Evolutionary conservation across 2,113 vertebrate genomes (phyloP).

Genomic region (Benitochromis conjunctus): DNA sequence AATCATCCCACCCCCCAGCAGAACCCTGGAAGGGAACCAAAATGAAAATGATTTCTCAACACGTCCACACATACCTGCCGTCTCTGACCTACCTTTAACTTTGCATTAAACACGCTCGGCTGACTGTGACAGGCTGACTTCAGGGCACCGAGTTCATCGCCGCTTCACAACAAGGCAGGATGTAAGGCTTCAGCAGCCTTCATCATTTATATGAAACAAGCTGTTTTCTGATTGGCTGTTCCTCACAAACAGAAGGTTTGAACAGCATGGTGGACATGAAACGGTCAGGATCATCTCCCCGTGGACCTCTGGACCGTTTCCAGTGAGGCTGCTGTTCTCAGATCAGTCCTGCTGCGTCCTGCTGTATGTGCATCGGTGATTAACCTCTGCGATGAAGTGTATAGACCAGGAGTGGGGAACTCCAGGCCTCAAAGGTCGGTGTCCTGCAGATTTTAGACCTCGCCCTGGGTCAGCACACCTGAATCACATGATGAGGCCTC

Average conservation of each 20-base stretch:
- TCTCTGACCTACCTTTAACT: constrained; percentile 13
- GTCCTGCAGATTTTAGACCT: neutral
- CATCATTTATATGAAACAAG: neutral
- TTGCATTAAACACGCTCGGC: constrained; percentile 1
- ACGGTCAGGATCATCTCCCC: neutral
- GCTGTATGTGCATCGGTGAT: neutral
- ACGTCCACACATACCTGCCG: neutral
- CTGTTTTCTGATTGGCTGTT: neutral
- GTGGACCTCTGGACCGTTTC: neutral
- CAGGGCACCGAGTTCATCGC: neutral
- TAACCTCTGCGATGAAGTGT: neutral
- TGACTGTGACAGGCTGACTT: neutral
- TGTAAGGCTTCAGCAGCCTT: neutral
- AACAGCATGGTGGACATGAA: neutral
- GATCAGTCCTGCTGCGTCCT: neutral
- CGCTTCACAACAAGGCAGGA: neutral
- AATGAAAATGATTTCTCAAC: neutral
- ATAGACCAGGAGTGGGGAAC: neutral
- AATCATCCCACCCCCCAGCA: neutral
- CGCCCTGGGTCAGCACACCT: neutral
- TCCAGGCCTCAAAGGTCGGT: neutral
- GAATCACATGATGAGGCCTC: neutral
- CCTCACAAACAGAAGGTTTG: neutral
- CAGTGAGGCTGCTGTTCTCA: neutral
- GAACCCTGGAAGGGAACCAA: constrained; percentile 21